Base-by-base conservation (phyloP, 1,140 invertebrate species). In the Cotesia glomerata region DNA sequence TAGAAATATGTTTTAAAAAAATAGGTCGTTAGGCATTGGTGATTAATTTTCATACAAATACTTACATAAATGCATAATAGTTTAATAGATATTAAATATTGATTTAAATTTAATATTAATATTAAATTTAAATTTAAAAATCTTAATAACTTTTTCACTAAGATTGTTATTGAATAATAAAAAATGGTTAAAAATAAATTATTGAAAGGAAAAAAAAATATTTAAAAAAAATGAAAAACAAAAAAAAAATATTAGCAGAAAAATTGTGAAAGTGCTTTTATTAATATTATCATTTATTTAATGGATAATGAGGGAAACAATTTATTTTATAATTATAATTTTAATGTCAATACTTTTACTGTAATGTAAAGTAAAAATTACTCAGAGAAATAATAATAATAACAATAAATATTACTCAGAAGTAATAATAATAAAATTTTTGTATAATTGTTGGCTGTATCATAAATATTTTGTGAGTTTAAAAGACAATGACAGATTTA, bases 1-100 rank as follows among this genome's bases (percentile, higher is more conserved):
- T 65, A 64, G 69, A 39, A 64, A 71, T 71, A 71, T 71, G 69
- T 71, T 45, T 45, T 65, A 64, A 71, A 71, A 51, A 65, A 71
- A 71, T 71, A 71, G 69, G 69, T 71, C 34, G 61, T 71, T 65
- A 64, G 69, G 69, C 62, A 71, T 71, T 8, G 58, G 18, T 36
- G 26, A 35, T 70, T 49, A 52, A 64, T 64, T 63, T 39, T 36
- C 1, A 51, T 51, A 65, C 49, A 45, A 65, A 36, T 18, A 64
- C 54, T 66, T 45, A 66, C 8, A 59, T 26, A 18, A 59, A 26
- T 59, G 26, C 26, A 52, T 11, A 52, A 7, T 51, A 66, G 45
- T 66, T 66, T 51, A 66, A 66, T 26, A 26, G 26, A 26, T 26
- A 26, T 66, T n/a, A 66, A n/a, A n/a, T n/a, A n/a, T n/a, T n/a